Percentiles rank a stretch among this genome's conserved stretches.
Evolutionary conservation across 2,797 vertebrate genomes (phyloP).

Genomic region (Myotis planiceps): DNA sequence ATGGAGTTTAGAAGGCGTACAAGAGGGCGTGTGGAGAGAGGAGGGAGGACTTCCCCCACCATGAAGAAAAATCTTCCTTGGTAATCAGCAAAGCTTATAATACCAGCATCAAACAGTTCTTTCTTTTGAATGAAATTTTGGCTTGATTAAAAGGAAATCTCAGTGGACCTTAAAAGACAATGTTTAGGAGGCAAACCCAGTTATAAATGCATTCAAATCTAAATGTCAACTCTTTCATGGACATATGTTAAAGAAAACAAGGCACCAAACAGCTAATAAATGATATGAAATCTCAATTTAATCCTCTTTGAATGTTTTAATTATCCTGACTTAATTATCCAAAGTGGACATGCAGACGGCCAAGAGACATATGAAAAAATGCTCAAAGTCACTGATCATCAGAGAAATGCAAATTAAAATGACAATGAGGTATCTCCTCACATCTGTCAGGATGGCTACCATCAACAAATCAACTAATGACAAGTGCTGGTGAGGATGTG

Average conservation of each 20-base stretch:
- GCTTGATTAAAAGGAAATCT: constrained; percentile 57
- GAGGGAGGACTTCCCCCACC: neutral
- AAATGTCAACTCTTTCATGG: constrained; percentile 44
- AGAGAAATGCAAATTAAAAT: no score
- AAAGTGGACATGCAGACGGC: no score
- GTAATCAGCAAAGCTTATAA: constrained; percentile 37
- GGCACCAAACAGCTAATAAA: constrained; percentile 40
- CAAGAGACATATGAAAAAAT: no score
- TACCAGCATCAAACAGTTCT: constrained; percentile 13
- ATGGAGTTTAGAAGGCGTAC: neutral
- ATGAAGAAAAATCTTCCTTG: constrained; percentile 28
- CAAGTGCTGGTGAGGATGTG: no score
- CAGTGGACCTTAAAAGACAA: constrained; percentile 43
- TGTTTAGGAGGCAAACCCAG: constrained; percentile 49
- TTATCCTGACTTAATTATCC: neutral
- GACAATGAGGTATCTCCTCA: no score
- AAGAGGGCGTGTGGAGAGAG: neutral
- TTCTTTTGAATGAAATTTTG: constrained; percentile 53
- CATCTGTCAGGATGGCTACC: no score
- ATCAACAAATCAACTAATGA: no score
- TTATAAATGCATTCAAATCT: constrained; percentile 44
- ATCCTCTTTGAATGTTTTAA: constrained; percentile 43
- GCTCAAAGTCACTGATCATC: no score
- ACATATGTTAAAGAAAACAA: constrained; percentile 60
- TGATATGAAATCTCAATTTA: constrained; percentile 51